These are phyloP conservation scores for Pantelozetes paolii DNA, from an alignment of 2,888 invertebrate genomes.

Conservation along the genomic window DNA sequence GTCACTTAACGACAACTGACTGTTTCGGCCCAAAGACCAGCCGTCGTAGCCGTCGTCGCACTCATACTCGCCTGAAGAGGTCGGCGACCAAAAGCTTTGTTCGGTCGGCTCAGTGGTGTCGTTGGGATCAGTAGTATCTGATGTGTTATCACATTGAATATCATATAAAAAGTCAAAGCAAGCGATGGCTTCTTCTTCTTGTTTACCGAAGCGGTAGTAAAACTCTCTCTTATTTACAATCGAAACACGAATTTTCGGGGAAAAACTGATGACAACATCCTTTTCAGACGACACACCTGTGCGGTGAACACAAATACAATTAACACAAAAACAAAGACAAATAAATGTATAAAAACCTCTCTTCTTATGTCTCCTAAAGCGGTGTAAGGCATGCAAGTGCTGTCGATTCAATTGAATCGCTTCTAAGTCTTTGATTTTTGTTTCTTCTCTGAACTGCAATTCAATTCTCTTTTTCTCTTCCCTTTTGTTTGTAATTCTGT, in stretches of 20 bases:
- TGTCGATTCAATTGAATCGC: constrained; percentile 58
- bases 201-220: constrained; percentile 71
- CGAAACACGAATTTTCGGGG: constrained; percentile 59
- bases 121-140: not conserved
- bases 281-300: constrained; percentile 12
- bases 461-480: not conserved
- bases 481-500: not conserved
- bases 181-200: constrained; percentile 71
- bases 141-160: constrained; percentile 42
- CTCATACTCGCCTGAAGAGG: constrained; percentile 11
- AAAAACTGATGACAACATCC: constrained; percentile 52
- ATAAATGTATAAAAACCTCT: constrained; percentile 60
- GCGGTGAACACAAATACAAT: not conserved
- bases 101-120: not conserved
- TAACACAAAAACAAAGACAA: not conserved
- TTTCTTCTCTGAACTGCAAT: not conserved
- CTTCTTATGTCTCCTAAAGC: constrained; percentile 70
- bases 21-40: constrained; percentile 15
- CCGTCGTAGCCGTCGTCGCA: not conserved
- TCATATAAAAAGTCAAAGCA: constrained; percentile 73
- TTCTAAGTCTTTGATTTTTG: constrained; percentile 13
- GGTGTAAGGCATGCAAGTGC: constrained; percentile 64
- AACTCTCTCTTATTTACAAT: constrained; percentile 72
- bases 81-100: not conserved
- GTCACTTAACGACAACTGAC: constrained; percentile 34